Base-by-base conservation (phyloP, 64 coral and sea anemone species). In the Pocillopora damicornis region DNA sequence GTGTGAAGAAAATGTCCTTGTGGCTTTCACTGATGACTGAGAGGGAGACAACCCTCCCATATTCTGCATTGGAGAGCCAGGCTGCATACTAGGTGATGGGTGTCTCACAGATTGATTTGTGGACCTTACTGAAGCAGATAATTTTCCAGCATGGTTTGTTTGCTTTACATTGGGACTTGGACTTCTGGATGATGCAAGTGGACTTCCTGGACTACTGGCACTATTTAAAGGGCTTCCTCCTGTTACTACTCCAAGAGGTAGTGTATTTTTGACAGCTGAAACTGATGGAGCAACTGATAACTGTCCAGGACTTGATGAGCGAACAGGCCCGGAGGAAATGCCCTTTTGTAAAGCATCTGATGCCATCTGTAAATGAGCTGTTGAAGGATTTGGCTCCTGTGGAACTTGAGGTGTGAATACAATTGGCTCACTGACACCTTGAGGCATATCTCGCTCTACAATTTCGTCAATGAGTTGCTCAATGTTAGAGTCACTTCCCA, bases 371-470 rank as follows among this genome's bases (percentile, higher is more conserved):
- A 76, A 88, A 75, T 88, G 86, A 76, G 71, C 72, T 60, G 80
- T 15, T 38, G 71, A 63, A 65, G 89, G 51, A 90, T 76, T 88
- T 58, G 56, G 86, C 75, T 86, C 90, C 74, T 76, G 87, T 15
- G 63, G 89, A 61, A 38, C 82, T 88, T 85, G 87, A 89, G 18
- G 59, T 66, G 90, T 35, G 30, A 96, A 96, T 10, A 96, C 94
- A 56, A 96, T 91, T 62, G 94, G 76, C 30, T 92, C 88, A 77
- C 74, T 91, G 35, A 96, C 88, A 77, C 94, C 94, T 78, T 96
- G 94, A 12, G 94, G 94, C 94, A 96, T 92, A 83, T 96, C 91
- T 63, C 94, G 88, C 79, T 96, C 94, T 7, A 96, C 94, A 96
- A 96, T 96, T 74, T 96, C 94, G 77, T 96, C 94, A 90, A 96